Evolutionary conservation across 1,140 invertebrate genomes (phyloP).

Genomic region (Neotoxoptera formosana): DNA sequence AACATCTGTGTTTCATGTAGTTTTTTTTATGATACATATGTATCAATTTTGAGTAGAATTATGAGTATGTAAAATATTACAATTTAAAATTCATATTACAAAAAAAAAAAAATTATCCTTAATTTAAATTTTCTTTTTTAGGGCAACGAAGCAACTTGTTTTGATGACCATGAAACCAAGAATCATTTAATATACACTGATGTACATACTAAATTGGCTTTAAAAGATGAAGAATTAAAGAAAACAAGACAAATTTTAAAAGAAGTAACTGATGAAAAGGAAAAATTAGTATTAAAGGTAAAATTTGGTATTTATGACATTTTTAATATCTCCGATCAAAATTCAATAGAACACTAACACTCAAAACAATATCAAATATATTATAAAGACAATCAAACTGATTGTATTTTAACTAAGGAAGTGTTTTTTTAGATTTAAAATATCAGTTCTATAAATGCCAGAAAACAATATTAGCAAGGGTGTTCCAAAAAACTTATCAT

Average conservation of each 20-base stretch:
- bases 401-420: too few relatives aligned
- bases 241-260: constrained; percentile 17
- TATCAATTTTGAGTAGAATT: not conserved
- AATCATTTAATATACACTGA: not conserved
- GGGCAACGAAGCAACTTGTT: constrained; percentile 1
- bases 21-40: not conserved
- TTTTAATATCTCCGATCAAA: not conserved
- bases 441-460: not conserved
- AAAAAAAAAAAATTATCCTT: not conserved
- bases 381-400: not conserved
- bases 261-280: constrained; percentile 49
- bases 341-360: not conserved
- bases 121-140: not conserved
- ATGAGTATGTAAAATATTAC: not conserved
- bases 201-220: constrained; percentile 25
- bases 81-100: not conserved
- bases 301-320: not conserved
- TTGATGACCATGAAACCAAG: constrained; percentile 34
- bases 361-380: not conserved
- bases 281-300: constrained; percentile 45
- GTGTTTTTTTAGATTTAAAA: not conserved
- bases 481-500: not conserved
- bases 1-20: too few relatives aligned
- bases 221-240: constrained; percentile 52
- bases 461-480: not conserved